These are phyloP conservation scores for Chelonus formosanus DNA, from an alignment of 2,888 invertebrate species.

Conservation along the genomic window DNA sequence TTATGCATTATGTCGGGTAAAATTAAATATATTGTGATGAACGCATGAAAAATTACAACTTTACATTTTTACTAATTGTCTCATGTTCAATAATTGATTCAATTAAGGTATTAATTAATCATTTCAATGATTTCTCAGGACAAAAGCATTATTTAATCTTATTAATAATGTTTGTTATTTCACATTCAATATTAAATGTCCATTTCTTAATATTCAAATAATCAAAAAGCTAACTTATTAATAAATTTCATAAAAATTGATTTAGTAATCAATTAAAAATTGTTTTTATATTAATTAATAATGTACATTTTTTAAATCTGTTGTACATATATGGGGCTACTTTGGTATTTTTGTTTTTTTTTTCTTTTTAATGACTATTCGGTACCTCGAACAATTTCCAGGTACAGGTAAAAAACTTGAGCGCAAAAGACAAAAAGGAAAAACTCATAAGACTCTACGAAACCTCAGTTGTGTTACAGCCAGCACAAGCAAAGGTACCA, in stretches of 20 bases:
- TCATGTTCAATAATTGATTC: no score
- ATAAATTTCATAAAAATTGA: not conserved
- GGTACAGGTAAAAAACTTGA: conserved; percentile 65
- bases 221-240: not conserved
- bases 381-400: conserved; percentile 58
- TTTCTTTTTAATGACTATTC: conserved; percentile 17
- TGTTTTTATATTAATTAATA: not conserved
- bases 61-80: no score
- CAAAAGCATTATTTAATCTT: not conserved
- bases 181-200: not conserved
- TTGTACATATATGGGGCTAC: conserved; percentile 22
- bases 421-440: conserved; percentile 68
- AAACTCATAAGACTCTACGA: conserved; percentile 70
- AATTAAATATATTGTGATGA: no score
- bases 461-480: conserved; percentile 71
- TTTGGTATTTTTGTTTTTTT: conserved; percentile 21
- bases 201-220: not conserved
- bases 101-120: no score
- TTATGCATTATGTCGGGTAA: no score
- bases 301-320: not conserved
- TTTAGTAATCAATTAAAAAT: not conserved
- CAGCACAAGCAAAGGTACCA: conserved; percentile 68
- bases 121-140: no score
- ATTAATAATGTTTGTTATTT: not conserved
- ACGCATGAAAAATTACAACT: no score